phyloP scores from a whole-genome alignment of 2,888 invertebrate species.

The Tetranychus truncatus region DNA sequence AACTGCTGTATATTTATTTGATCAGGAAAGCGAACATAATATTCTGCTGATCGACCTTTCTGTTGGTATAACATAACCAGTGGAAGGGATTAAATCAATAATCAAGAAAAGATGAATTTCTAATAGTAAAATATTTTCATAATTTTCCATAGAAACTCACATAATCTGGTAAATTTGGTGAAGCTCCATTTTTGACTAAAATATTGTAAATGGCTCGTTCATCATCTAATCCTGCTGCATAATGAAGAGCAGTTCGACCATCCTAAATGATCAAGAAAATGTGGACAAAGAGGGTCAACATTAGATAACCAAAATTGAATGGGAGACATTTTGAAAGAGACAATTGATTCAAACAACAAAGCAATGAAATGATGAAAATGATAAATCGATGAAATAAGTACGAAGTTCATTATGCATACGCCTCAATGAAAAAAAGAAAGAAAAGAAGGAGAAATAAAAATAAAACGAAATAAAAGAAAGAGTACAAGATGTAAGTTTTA shows the following conservation, averaged over 20 bases:
- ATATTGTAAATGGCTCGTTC: constrained; percentile 43
- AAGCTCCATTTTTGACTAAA: constrained; percentile 44
- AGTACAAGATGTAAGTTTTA: too few relatives aligned
- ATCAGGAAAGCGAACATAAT: constrained; percentile 32
- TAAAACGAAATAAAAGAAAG: too few relatives aligned
- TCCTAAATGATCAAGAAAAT: constrained; percentile 37
- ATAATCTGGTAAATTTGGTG: constrained; percentile 43
- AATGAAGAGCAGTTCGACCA: constrained; percentile 48
- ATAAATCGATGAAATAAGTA: too few relatives aligned
- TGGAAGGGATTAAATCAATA: too few relatives aligned
- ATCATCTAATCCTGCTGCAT: constrained; percentile 42
- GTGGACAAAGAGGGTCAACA: background rate
- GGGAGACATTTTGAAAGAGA: too few relatives aligned
- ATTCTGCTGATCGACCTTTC: constrained; percentile 34
- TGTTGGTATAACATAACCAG: constrained; percentile 19
- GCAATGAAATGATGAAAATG: too few relatives aligned
- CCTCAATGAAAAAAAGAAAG: too few relatives aligned
- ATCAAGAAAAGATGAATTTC: background rate
- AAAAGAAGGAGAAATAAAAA: too few relatives aligned
- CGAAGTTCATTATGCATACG: too few relatives aligned
- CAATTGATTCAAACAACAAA: too few relatives aligned
- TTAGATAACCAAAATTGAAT: background rate
- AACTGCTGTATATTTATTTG: constrained; percentile 30
- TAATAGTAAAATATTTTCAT: background rate
- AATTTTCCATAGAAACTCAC: constrained; percentile 28